These are phyloP conservation scores for Achlya flavicornis DNA, from an alignment of 2,888 invertebrate genomes.

Conservation along the genomic window DNA sequence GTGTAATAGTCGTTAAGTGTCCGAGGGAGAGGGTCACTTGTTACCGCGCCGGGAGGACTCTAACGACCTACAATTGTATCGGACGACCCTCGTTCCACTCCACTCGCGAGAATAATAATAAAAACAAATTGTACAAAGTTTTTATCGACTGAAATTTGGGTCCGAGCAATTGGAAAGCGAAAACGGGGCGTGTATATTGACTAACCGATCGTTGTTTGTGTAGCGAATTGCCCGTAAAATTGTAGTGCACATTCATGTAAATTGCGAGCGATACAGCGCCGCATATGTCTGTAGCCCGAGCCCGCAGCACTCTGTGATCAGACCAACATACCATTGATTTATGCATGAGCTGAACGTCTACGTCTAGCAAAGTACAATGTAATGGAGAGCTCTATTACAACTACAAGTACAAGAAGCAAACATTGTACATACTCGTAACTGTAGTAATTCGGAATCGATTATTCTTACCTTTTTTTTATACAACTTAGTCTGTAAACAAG, in stretches of 20 bases:
- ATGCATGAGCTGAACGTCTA: neutral
- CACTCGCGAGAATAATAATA: conserved; percentile 30
- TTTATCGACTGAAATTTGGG: conserved; percentile 31
- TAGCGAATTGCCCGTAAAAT: conserved; percentile 22
- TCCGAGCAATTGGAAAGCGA: conserved; percentile 25
- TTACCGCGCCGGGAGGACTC: conserved; percentile 13
- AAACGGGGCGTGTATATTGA: conserved; percentile 32
- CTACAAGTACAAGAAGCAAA: neutral
- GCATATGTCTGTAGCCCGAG: neutral
- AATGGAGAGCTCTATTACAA: too few relatives aligned
- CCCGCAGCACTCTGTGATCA: neutral
- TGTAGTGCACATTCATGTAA: conserved; percentile 1
- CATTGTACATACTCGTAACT: neutral
- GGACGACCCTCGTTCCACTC: conserved; percentile 12
- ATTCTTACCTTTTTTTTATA: too few relatives aligned
- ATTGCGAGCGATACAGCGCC: neutral
- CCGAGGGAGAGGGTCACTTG: conserved; percentile 17
- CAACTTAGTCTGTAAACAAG: too few relatives aligned
- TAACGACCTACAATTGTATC: conserved; percentile 4
- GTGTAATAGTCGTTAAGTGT: conserved; percentile 19
- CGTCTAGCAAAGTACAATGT: neutral
- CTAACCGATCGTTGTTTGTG: conserved; percentile 32
- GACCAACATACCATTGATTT: neutral
- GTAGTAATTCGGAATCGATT: too few relatives aligned
- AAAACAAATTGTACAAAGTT: conserved; percentile 43